Evolutionary conservation across 2,888 invertebrate species (phyloP).

Genomic region (Apantesis nais): DNA sequence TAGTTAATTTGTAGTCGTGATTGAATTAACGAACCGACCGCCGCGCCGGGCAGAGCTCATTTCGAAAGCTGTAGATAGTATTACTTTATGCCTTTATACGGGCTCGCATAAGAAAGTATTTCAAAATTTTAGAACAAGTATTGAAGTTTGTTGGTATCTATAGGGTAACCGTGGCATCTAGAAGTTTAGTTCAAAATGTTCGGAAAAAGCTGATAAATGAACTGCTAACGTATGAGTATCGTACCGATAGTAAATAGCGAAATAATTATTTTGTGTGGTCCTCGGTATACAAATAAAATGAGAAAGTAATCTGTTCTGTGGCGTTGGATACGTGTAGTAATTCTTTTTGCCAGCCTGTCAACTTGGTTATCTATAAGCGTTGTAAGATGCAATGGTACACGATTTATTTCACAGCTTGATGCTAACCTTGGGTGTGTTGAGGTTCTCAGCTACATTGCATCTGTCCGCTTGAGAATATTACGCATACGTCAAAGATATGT

Average conservation of each 20-base stretch:
- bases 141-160: conserved; percentile 33
- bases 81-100: conserved; percentile 56
- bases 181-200: conserved; percentile 47
- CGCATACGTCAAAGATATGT: conserved; percentile 55
- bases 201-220: background rate
- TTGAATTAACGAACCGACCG: conserved; percentile 72
- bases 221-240: conserved; percentile 21
- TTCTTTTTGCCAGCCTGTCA: conserved; percentile 56
- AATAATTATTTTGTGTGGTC: conserved; percentile 54
- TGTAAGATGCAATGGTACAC: conserved; percentile 48
- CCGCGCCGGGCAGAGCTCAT: conserved; percentile 58
- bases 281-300: conserved; percentile 55
- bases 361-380: conserved; percentile 46
- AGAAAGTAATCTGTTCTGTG: conserved; percentile 57
- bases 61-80: conserved; percentile 66
- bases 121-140: conserved; percentile 33
- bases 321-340: conserved; percentile 46
- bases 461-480: conserved; percentile 64
- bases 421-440: conserved; percentile 56
- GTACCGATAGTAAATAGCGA: conserved; percentile 58
- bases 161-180: conserved; percentile 39
- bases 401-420: conserved; percentile 70
- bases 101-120: conserved; percentile 47
- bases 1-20: conserved; percentile 75
- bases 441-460: conserved; percentile 62